Base-by-base conservation (phyloP, 2,113 vertebrate species). In the Polypterus bichir region DNA sequence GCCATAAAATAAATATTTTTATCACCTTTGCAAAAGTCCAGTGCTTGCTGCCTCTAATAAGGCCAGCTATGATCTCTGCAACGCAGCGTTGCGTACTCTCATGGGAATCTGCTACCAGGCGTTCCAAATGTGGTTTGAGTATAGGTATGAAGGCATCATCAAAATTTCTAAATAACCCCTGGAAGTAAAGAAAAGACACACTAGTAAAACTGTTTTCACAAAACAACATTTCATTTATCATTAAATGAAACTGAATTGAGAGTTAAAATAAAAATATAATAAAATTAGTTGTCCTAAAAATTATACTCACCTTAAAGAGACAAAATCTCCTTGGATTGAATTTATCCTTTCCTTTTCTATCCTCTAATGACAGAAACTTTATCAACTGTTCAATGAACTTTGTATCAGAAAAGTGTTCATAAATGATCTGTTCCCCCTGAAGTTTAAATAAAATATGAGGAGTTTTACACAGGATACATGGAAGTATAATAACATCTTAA, bases 281-380 rank as follows among this genome's bases (percentile, higher is more conserved):
- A 9, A 59, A 8, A 44, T 11, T 48, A 51, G 49, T 51, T 9
- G 2, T 7, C 9, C 49, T 51, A 51, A 6, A 51, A 51, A 9
- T 6, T 7, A 51, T 51, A 9, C 49, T 81, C 83, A 98, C 95
- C 93, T 98, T 98, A 79, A 98, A 98, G 74, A 98, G 91, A 72
- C 93, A 94, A 86, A 97, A 98, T 67, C 93, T 86, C 65, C 93
- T 91, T 62, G 94, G 91, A 79, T 93, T 98, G 74, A 98, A 98
- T 77, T 97, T 97, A 85, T 98, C 95, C 75, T 96, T 98, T 70
- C 95, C 95, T 74, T 98, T 98, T 67, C 95, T 88, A 72, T 97
- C 94, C 84, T 98, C 95, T 68, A 98, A 88, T 67, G 94, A 96
- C 64, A 97, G 88, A 81, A 94, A 98, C 71, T 91, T 92, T 48